Conservation (phyloP, 1,140 invertebrate genomes). For the Hesperophylax magnus region DNA sequence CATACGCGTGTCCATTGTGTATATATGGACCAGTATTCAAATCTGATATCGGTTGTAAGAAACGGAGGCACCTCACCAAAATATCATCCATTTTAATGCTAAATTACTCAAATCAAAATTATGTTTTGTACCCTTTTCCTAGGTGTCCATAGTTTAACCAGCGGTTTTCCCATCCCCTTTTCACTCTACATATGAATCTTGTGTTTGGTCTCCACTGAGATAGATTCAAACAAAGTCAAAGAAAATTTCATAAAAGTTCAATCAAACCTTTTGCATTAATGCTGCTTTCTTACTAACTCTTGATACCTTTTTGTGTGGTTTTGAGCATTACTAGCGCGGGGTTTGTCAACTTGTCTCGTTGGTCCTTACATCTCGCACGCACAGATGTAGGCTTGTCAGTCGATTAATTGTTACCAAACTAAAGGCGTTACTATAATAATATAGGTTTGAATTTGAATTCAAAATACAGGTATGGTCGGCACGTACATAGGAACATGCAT, state of each 20-base stretch:
- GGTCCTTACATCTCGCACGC: not conserved
- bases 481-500: too few relatives aligned
- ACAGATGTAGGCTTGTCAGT: not conserved
- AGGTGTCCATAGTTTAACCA: not conserved
- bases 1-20: conserved; percentile 42
- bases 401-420: not conserved
- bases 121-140: not conserved
- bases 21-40: not conserved
- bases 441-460: not conserved
- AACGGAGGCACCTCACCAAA: too few relatives aligned
- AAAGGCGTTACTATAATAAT: not conserved
- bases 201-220: not conserved
- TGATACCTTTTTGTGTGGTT: too few relatives aligned
- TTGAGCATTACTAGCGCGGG: not conserved
- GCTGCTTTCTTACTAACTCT: too few relatives aligned
- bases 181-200: not conserved
- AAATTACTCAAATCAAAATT: too few relatives aligned
- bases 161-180: not conserved
- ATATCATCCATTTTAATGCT: too few relatives aligned
- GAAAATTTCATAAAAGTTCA: not conserved
- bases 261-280: too few relatives aligned
- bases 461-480: too few relatives aligned
- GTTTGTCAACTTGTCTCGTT: not conserved
- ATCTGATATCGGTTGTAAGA: too few relatives aligned
- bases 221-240: not conserved